These are phyloP conservation scores for Tupaia tana DNA, from an alignment of 2,113 vertebrate genomes.

Conservation along the genomic window DNA sequence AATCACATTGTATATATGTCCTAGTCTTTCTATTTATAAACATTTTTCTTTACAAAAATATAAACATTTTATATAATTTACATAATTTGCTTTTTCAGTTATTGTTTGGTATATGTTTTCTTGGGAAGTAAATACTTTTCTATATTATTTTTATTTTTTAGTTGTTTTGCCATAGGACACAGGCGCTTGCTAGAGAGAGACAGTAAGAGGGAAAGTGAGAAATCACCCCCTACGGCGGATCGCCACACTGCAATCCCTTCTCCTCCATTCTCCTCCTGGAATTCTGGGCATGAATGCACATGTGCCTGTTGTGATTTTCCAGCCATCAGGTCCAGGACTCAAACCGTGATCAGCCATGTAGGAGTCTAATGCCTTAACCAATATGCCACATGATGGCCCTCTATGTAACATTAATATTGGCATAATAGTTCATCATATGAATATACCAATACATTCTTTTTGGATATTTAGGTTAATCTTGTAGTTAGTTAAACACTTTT, in stretches of 20 bases:
- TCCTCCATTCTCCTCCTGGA: too few species aligned
- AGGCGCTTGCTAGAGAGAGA: too few species aligned
- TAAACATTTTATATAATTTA: neutral
- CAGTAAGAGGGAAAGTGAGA: too few species aligned
- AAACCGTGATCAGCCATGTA: too few species aligned
- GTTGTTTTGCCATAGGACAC: too few species aligned
- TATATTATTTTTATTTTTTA: neutral
- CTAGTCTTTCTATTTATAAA: neutral
- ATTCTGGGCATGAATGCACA: too few species aligned
- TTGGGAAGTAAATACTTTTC: neutral
- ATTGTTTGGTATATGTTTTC: neutral
- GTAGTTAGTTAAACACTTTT: neutral
- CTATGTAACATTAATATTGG: neutral
- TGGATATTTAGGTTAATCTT: neutral
- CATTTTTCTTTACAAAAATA: neutral
- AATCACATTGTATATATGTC: neutral
- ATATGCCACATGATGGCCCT: too few species aligned
- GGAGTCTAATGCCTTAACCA: too few species aligned
- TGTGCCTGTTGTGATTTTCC: too few species aligned
- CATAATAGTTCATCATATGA: neutral
- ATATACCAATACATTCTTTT: neutral
- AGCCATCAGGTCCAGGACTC: too few species aligned
- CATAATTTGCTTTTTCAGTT: neutral
- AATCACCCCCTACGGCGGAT: too few species aligned
- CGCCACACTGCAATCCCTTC: too few species aligned